These are phyloP conservation scores for Melipona quadrifasciata DNA, from an alignment of 1,140 invertebrate species.

Conservation along the genomic window DNA sequence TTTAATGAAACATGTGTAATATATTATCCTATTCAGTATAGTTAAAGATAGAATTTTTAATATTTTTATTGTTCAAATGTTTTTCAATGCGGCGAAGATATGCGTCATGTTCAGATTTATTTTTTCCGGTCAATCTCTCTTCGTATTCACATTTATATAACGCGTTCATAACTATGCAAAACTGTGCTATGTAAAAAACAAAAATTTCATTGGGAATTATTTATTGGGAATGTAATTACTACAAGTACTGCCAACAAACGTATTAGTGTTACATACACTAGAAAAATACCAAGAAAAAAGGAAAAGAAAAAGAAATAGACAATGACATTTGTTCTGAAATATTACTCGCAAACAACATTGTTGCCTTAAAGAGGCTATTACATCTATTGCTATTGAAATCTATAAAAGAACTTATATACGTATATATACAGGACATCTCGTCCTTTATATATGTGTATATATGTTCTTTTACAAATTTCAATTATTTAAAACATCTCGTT, in stretches of 20 bases:
- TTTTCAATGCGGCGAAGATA: constrained; percentile 14
- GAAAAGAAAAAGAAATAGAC: not conserved
- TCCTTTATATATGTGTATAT: too few relatives aligned
- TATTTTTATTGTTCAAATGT: constrained; percentile 31
- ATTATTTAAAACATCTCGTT: too few relatives aligned
- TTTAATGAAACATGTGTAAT: constrained; percentile 27
- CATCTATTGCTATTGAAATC: constrained; percentile 35
- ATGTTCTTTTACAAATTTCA: too few relatives aligned
- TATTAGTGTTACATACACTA: constrained; percentile 35
- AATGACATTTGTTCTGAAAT: constrained; percentile 35
- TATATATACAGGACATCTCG: too few relatives aligned
- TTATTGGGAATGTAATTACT: constrained; percentile 37
- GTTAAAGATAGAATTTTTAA: constrained; percentile 29
- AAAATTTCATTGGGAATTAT: constrained; percentile 39
- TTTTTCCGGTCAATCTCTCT: constrained; percentile 23
- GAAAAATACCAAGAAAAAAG: constrained; percentile 16
- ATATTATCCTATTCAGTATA: constrained; percentile 24
- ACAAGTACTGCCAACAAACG: constrained; percentile 42
- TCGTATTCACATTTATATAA: constrained; percentile 18
- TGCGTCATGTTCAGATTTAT: constrained; percentile 32
- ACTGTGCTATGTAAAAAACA: constrained; percentile 31
- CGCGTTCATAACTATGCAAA: constrained; percentile 48
- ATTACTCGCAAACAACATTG: constrained; percentile 30
- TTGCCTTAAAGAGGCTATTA: constrained; percentile 49
- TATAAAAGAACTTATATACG: not conserved